Conservation (phyloP, 2,888 invertebrate genomes). For the Calameuta pallipes region DNA sequence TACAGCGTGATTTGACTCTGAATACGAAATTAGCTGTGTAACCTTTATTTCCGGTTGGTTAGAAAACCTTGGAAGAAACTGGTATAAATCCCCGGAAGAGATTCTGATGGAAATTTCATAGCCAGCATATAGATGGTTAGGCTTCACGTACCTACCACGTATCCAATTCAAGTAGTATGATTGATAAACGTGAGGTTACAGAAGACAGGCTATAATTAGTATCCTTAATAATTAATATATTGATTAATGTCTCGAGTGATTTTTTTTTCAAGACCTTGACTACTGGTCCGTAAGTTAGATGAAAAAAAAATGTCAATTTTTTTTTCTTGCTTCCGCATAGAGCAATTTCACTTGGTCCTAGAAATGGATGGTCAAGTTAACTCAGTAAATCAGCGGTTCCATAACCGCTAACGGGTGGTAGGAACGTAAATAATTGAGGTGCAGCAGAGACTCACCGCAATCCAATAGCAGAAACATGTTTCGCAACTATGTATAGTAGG, state of each 20-base stretch:
- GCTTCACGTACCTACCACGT: neutral
- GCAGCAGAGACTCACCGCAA: conserved; percentile 32
- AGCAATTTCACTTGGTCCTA: conserved; percentile 33
- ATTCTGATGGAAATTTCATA: neutral
- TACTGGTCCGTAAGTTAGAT: neutral
- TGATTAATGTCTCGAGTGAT: neutral
- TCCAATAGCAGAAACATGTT: conserved; percentile 34
- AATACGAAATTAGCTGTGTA: neutral
- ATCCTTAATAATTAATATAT: neutral
- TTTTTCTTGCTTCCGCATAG: neutral
- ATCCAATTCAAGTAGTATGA: neutral
- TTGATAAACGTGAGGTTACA: neutral
- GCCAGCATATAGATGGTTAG: neutral
- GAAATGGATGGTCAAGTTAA: conserved; percentile 33
- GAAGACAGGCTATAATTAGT: neutral
- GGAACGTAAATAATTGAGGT: conserved; percentile 38
- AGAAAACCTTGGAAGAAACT: neutral
- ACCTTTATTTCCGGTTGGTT: neutral
- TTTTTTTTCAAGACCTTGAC: neutral
- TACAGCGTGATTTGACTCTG: neutral
- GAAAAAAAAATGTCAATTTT: neutral
- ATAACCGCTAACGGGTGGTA: conserved; percentile 39
- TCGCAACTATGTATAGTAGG: neutral
- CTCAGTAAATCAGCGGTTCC: conserved; percentile 45
- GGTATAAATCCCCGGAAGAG: neutral